Evolutionary conservation across 2,888 invertebrate genomes (phyloP), one percentile per base, ranked within the genome.

Genomic region (Prosopocoilus inquinatus): DNA sequence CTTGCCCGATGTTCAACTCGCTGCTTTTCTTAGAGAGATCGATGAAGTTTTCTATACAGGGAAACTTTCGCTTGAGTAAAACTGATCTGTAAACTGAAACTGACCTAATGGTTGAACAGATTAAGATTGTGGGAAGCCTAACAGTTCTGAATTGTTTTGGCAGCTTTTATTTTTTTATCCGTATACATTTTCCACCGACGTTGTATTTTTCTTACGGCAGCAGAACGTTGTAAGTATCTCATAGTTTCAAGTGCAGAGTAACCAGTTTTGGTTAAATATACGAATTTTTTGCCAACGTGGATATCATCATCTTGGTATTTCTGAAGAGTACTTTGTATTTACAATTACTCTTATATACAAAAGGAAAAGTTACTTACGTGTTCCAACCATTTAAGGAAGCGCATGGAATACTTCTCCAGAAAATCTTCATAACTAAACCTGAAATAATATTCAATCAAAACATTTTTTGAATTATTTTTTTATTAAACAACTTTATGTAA

Each of bases 261-360:
- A 9, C 51, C 58, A 8, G 45, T 41, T 50, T 63, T 59, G 9
- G 58, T 62, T 36, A 64, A 41, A 45, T 63, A 64, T n/a, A 64
- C 45, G 9, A 47, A 49, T 12, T 47, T 51, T n/a, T 50, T 58
- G 8, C 60, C 59, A 8, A 62, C 28, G 28, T 61, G 61, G 8
- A 63, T 50, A 9, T 61, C 57, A 9, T 61, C 57, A 8, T 48
- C 43, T 44, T 49, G 52, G 16, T 57, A 34, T 13, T 46, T 16
- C 58, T 57, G 12, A 7, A 61, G 54, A 46, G 28, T 28, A 28
- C 1, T 28, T 1, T 7, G 20, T 28, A n/a, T n/a, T n/a, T n/a
- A 12, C 33, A 51, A 52, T 4, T 1, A 5, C n/a, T 36, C 36
- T 20, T 12, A 41, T 8, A 3, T 15, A 4, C 16, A 12, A 41